Percentiles rank a stretch among this genome's conserved stretches.
phyloP scores from a whole-genome alignment of 2,113 vertebrate species.

The Marmota flaviventris region DNA sequence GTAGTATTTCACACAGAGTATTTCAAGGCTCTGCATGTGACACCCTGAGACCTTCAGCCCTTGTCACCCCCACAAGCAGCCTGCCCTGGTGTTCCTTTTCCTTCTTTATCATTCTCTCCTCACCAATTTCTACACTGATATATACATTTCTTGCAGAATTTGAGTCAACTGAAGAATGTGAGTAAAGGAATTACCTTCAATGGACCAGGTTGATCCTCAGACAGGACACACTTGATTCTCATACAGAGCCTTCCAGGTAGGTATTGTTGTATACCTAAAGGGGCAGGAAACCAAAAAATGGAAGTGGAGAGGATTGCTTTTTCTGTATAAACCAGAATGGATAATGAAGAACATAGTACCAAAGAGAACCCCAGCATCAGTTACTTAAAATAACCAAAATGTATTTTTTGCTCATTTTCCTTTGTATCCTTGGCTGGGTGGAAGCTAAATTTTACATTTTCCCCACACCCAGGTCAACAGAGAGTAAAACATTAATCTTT shows the following conservation, averaged over 20 bases:
- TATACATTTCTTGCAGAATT: neutral
- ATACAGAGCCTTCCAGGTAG: neutral
- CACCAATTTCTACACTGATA: neutral
- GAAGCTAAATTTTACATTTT: neutral
- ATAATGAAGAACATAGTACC: neutral
- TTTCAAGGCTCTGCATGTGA: neutral
- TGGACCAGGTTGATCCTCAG: neutral
- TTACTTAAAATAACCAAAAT: neutral
- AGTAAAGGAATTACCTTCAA: neutral
- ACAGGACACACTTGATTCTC: neutral
- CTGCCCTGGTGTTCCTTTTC: neutral
- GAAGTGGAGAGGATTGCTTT: neutral
- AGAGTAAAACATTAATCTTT: neutral
- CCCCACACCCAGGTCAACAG: neutral
- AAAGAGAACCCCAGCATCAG: neutral
- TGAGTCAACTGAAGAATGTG: neutral
- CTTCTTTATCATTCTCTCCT: neutral
- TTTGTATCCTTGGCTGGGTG: neutral
- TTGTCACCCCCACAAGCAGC: fast-evolving
- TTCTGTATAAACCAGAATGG: neutral
- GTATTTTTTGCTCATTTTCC: neutral
- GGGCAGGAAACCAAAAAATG: neutral
- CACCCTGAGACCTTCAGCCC: neutral
- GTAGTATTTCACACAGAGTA: neutral
- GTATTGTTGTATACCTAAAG: neutral